Conservation (phyloP, 1,140 invertebrate genomes). For the Battus philenor region DNA sequence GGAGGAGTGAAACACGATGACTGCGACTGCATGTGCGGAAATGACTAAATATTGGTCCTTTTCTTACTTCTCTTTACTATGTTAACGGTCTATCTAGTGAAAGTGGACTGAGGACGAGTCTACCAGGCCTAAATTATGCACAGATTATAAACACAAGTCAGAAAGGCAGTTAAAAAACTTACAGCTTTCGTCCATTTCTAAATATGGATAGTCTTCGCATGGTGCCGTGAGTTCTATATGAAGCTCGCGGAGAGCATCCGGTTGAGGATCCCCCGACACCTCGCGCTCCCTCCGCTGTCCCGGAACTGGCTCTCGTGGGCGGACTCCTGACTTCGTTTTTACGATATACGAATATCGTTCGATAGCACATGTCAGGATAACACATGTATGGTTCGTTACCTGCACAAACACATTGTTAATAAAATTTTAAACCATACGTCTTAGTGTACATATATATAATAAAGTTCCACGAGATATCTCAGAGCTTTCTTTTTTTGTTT, state of each 20-base stretch:
- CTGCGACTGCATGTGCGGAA: too few relatives aligned
- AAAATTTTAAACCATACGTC: too few relatives aligned
- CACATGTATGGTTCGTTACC: constrained; percentile 40
- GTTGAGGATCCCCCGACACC: constrained; percentile 13
- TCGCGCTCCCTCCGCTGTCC: not conserved
- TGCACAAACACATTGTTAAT: too few relatives aligned
- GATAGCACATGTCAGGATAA: constrained; percentile 45
- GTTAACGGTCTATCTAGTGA: too few relatives aligned
- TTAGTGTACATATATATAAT: too few relatives aligned
- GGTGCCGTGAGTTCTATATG: constrained; percentile 71
- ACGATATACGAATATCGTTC: constrained; percentile 41
- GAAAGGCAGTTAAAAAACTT: constrained; percentile 48
- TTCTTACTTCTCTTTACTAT: too few relatives aligned
- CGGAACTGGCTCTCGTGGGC: constrained; percentile 1
- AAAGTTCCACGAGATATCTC: too few relatives aligned
- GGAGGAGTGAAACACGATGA: too few relatives aligned
- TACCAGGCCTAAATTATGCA: too few relatives aligned
- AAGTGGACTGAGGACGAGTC: too few relatives aligned
- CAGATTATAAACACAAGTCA: constrained; percentile 4
- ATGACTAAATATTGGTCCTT: too few relatives aligned
- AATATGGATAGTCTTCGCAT: constrained; percentile 78
- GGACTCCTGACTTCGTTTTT: constrained; percentile 18
- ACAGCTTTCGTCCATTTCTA: constrained; percentile 86
- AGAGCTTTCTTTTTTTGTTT: too few relatives aligned
- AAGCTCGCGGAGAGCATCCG: constrained; percentile 63